Conservation (phyloP, 1,140 invertebrate genomes). For the Paraescarpia echinospica region DNA sequence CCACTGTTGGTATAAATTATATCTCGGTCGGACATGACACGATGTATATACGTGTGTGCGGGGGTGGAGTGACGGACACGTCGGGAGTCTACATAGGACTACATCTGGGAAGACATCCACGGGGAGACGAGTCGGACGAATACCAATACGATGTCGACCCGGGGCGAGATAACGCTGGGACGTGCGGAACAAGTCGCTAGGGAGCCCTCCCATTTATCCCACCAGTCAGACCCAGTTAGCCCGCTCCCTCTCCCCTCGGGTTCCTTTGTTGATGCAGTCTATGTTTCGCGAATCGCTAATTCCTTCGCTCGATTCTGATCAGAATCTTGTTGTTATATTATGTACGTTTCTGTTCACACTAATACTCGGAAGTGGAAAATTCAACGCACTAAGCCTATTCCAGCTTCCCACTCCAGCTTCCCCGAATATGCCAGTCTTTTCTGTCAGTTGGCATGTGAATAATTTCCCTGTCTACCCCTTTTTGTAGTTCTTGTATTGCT, state of each 20-base stretch:
- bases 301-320: not conserved
- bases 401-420: not conserved
- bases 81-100: not conserved
- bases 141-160: not conserved
- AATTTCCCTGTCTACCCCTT: not conserved
- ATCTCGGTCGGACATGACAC: too few relatives aligned
- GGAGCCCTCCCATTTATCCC: not conserved
- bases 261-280: not conserved
- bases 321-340: not conserved
- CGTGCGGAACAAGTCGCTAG: not conserved
- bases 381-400: not conserved
- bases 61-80: not conserved
- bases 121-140: not conserved
- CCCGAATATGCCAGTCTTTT: not conserved
- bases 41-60: too few relatives aligned
- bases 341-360: not conserved
- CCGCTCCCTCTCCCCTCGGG: not conserved
- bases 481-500: not conserved
- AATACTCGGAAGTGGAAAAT: not conserved
- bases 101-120: too few relatives aligned
- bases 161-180: not conserved
- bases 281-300: not conserved
- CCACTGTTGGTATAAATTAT: not conserved
- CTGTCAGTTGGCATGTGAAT: not conserved
- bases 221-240: not conserved